These are phyloP conservation scores for Zaprionus davidi DNA, from an alignment of 1,140 invertebrate species.

Conservation along the genomic window DNA sequence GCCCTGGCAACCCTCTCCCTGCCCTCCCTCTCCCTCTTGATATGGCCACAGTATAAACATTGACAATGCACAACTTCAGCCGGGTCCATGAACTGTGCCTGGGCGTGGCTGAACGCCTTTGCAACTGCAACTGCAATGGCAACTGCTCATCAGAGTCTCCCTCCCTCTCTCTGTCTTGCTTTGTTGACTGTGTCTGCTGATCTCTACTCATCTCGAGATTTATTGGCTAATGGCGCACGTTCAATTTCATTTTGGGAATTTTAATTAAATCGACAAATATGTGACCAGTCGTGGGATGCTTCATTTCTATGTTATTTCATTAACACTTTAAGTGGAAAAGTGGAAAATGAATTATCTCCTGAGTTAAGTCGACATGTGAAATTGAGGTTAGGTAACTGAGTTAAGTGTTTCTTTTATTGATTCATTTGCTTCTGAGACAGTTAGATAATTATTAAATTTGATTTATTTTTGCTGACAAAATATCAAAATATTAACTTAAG, in stretches of 20 bases:
- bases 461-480: background rate
- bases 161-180: background rate
- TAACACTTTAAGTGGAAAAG: background rate
- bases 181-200: constrained; percentile 35
- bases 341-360: constrained; percentile 7
- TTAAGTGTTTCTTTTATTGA: background rate
- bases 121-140: constrained; percentile 1
- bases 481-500: background rate
- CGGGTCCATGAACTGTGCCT: constrained; percentile 16
- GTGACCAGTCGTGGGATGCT: background rate
- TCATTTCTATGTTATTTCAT: constrained; percentile 8
- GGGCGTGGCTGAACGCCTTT: constrained; percentile 14
- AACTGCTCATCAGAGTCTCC: background rate
- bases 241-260: constrained; percentile 35
- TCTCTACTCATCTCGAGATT: constrained; percentile 24
- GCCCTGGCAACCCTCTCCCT: background rate
- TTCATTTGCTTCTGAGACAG: background rate
- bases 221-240: constrained; percentile 26
- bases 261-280: constrained; percentile 42
- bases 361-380: too few relatives aligned
- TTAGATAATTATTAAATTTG: background rate
- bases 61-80: constrained; percentile 45
- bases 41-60: constrained; percentile 63
- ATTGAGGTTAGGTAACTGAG: background rate
- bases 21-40: background rate